Evolutionary conservation across 2,797 vertebrate species (phyloP), one percentile per base, ranked within the genome.

Genomic region (Melanotaenia maccullochi): DNA sequence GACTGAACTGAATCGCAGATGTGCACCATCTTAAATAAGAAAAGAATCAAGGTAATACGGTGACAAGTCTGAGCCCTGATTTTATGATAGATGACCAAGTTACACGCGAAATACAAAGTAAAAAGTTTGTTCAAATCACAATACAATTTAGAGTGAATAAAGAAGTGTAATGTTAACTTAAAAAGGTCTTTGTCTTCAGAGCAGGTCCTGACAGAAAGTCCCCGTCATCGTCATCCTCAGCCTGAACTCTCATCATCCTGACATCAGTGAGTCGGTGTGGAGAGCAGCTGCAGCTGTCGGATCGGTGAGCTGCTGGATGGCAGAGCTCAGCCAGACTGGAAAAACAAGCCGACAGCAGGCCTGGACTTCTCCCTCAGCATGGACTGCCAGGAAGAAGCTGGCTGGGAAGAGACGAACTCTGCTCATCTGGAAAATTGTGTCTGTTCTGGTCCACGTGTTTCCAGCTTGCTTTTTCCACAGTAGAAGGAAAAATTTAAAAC

Each of bases 221-320:
- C 63, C 52, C 56, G 60, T n/a, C 40, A 30, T n/a, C 42, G 44
- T 68, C 63, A 30, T n/a, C 49, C 57, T 83, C 52, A 35, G 73
- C 72, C 65, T 65, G 2, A 56, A 73, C 73, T 69, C 49, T 74
- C 64, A 72, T 76, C 64, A 68, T 65, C 56, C 68, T 44, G 42
- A 82, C 75, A 61, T 71, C 55, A 79, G 75, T 24, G 66, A 72
- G 66, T 51, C 78, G 4, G 77, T 9, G 59, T 28, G 28, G 75
- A 33, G 75, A 87, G 79, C 83, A 86, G 85, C 85, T 84, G 85
- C 85, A 86, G 82, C 80, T 81, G 71, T 85, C 75, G 52, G 79
- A 55, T 51, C 22, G 67, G 60, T n/a, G 73, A 76, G 76, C 84
- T 78, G 80, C 78, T 80, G 78, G 71, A 78, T 30, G 71, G 65